phyloP scores from a whole-genome alignment of 2,113 vertebrate species.

The Dunckerocampus dactyliophorus region DNA sequence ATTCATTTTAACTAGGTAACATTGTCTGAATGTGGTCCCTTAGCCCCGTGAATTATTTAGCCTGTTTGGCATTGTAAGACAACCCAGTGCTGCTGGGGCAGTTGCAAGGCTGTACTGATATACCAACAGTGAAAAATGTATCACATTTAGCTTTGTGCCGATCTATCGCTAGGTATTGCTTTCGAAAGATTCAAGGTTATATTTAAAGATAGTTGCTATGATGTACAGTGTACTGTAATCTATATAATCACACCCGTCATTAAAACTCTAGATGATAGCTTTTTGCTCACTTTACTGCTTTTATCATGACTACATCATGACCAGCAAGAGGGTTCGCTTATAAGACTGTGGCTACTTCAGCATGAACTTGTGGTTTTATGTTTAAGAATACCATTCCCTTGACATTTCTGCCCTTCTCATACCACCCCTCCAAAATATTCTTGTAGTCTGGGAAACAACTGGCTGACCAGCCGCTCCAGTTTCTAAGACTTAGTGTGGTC shows the following conservation, averaged over 20 bases:
- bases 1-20: background rate
- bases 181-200: background rate
- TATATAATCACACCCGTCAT: background rate
- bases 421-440: constrained; percentile 32
- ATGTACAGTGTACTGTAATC: background rate
- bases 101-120: background rate
- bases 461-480: constrained; percentile 3
- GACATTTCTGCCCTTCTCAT: constrained; percentile 51
- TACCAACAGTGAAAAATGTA: background rate
- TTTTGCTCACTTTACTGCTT: background rate
- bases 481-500: constrained; percentile 33
- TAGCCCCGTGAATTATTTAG: constrained; percentile 25
- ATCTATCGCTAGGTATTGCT: background rate
- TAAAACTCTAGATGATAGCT: background rate
- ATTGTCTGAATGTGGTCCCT: constrained; percentile 3
- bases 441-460: constrained; percentile 44
- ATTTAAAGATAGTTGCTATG: constrained; percentile 1
- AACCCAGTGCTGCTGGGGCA: background rate
- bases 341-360: constrained; percentile 52
- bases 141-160: background rate
- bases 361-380: constrained; percentile 42
- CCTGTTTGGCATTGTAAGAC: constrained; percentile 2
- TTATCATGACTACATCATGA: constrained; percentile 17
- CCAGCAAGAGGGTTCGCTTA: constrained; percentile 36
- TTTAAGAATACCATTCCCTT: constrained; percentile 56